Conservation (phyloP, 2,888 invertebrate genomes). For the Ectemnius lituratus region DNA sequence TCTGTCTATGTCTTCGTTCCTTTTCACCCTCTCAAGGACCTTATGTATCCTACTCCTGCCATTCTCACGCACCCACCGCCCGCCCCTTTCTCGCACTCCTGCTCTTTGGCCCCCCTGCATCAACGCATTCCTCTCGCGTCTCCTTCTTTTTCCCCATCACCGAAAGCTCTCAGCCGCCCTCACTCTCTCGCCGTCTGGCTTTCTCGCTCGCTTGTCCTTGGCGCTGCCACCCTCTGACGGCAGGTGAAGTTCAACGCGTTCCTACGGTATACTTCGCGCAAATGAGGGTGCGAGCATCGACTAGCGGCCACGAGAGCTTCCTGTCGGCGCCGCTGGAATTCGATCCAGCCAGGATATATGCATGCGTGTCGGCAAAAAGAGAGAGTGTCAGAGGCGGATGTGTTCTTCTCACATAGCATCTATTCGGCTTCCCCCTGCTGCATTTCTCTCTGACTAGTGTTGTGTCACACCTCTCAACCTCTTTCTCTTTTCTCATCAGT, state of each 20-base stretch:
- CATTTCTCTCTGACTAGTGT: too few species aligned
- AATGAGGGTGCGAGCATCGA: background rate
- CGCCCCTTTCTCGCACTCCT: slow-evolving; percentile 6
- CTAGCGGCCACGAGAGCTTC: slow-evolving; percentile 3
- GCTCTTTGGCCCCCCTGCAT: too few species aligned
- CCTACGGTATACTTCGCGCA: slow-evolving; percentile 33
- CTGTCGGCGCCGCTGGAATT: slow-evolving; percentile 1
- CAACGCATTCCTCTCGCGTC: background rate
- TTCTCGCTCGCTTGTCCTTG: slow-evolving; percentile 51
- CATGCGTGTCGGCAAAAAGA: background rate
- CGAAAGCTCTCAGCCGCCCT: too few species aligned
- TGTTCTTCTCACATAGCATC: background rate
- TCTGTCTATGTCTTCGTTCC: background rate
- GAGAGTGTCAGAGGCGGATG: slow-evolving; percentile 1
- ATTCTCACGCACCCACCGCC: background rate
- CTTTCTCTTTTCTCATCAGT: too few species aligned
- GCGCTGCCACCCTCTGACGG: slow-evolving; percentile 39
- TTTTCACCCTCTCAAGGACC: background rate
- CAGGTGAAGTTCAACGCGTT: slow-evolving; percentile 40
- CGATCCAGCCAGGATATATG: slow-evolving; percentile 3
- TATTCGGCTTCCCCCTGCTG: slow-evolving; percentile 1
- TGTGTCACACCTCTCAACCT: too few species aligned
- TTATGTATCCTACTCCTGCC: background rate
- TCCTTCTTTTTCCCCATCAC: too few species aligned
- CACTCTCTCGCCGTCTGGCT: background rate